Percentiles rank a stretch among this genome's conserved stretches.
Evolutionary conservation across 2,888 invertebrate genomes (phyloP).

Genomic region (Chaetogeoica ovagalla): DNA sequence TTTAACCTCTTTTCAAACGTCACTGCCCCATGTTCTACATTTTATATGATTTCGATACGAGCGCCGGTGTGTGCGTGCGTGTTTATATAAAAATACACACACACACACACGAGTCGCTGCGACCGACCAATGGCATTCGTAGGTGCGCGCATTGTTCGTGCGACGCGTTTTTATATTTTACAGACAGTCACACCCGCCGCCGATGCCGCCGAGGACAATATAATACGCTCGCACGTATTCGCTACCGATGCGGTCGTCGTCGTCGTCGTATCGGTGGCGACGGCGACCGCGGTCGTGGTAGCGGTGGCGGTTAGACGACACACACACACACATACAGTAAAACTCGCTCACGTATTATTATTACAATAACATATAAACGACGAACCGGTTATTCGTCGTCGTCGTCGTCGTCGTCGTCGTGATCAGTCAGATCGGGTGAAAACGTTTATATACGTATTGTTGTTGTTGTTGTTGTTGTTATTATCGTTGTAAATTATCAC

Average conservation of each 20-base stretch:
- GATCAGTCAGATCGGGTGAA: no score
- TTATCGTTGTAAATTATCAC: constrained; percentile 20
- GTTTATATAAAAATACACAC: not conserved
- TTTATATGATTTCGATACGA: constrained; percentile 4
- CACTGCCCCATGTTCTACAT: constrained; percentile 49
- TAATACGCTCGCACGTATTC: not conserved
- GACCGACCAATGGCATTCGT: constrained; percentile 18
- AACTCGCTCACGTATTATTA: not conserved
- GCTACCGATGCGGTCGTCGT: constrained; percentile 18
- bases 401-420: no score
- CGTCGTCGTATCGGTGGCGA: not conserved
- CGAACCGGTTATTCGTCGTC: no score
- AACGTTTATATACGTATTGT: not conserved
- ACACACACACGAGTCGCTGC: not conserved
- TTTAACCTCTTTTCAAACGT: constrained; percentile 52
- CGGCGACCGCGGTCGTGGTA: constrained; percentile 1
- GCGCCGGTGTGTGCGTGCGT: not conserved
- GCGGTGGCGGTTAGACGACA: not conserved
- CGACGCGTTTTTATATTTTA: constrained; percentile 37
- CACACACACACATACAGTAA: not conserved
- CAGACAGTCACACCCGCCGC: constrained; percentile 9
- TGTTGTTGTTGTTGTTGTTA: not conserved
- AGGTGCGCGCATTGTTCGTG: constrained; percentile 45
- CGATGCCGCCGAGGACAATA: not conserved
- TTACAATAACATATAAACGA: not conserved